Conservation (phyloP, 1,140 invertebrate genomes). For the Chironomus tepperi region DNA sequence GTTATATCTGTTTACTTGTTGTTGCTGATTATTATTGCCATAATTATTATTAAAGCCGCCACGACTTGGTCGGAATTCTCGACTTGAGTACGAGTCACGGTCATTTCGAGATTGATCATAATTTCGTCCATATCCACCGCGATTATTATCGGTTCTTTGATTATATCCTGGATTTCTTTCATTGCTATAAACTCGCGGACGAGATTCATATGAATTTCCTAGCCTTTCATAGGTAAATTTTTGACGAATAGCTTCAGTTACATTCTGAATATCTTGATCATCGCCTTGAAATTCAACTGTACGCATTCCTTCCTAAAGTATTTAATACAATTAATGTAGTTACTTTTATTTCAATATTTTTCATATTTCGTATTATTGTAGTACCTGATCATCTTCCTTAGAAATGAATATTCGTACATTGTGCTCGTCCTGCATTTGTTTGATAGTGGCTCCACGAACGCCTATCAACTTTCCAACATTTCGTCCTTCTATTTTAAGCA, state of each 20-base stretch:
- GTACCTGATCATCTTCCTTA: slow-evolving; percentile 33
- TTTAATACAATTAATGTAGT: slow-evolving; percentile 36
- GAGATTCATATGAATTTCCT: background rate
- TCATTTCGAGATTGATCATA: background rate
- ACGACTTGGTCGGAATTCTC: no score
- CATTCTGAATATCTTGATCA: slow-evolving; percentile 48
- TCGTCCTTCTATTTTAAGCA: slow-evolving; percentile 3
- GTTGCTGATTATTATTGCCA: background rate
- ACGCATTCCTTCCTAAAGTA: slow-evolving; percentile 45
- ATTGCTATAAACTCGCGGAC: background rate
- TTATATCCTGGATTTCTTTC: background rate
- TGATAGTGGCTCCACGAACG: slow-evolving; percentile 64
- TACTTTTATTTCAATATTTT: slow-evolving; percentile 39
- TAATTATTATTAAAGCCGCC: background rate
- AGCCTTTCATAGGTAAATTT: background rate
- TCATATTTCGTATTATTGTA: no score
- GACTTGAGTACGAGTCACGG: background rate
- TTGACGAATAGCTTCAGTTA: slow-evolving; percentile 38
- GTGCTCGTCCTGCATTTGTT: slow-evolving; percentile 55
- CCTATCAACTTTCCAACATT: slow-evolving; percentile 45
- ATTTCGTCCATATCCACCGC: background rate
- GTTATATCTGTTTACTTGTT: background rate
- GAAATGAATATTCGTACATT: slow-evolving; percentile 45
- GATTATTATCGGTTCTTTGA: background rate
- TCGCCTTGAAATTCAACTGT: slow-evolving; percentile 42